A percentile compares a stretch with the other conserved stretches of the same genome.
Conservation (phyloP, 2,888 invertebrate genomes). For the Antheraea yamamai region DNA sequence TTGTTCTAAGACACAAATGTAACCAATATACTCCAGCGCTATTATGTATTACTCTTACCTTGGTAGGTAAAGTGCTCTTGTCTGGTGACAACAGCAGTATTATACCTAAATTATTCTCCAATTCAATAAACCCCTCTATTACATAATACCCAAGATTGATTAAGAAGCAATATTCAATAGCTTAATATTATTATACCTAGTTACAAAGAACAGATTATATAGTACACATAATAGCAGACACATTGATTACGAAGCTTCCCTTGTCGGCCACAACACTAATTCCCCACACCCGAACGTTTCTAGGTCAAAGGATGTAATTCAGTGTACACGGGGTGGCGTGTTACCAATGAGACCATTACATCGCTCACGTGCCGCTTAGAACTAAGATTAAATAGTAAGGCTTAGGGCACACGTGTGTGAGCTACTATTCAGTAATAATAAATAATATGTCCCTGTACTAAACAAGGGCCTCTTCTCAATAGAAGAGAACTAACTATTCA, state of each 20-base stretch:
- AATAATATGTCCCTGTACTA: neutral
- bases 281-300: slow-evolving; percentile 19
- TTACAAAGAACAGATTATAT: neutral
- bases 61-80: too few relatives aligned
- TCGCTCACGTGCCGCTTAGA: slow-evolving; percentile 6
- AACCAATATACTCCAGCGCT: too few relatives aligned
- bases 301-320: slow-evolving; percentile 21
- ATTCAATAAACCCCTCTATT: neutral
- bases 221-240: slow-evolving; percentile 5
- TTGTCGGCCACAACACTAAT: slow-evolving; percentile 11
- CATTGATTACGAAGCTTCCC: slow-evolving; percentile 19
- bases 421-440: neutral
- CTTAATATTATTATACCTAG: neutral
- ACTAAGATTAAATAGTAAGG: slow-evolving; percentile 9
- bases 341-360: slow-evolving; percentile 11
- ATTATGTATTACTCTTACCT: too few relatives aligned
- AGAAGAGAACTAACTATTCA: neutral
- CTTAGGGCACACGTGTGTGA: neutral
- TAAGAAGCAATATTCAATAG: neutral
- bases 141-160: neutral
- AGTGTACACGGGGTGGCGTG: slow-evolving; percentile 12
- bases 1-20: too few relatives aligned
- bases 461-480: neutral
- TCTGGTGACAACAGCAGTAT: too few relatives aligned
- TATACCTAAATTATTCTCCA: neutral